Evolutionary conservation across 2,113 vertebrate genomes (phyloP).

Genomic region (Channa maculata): DNA sequence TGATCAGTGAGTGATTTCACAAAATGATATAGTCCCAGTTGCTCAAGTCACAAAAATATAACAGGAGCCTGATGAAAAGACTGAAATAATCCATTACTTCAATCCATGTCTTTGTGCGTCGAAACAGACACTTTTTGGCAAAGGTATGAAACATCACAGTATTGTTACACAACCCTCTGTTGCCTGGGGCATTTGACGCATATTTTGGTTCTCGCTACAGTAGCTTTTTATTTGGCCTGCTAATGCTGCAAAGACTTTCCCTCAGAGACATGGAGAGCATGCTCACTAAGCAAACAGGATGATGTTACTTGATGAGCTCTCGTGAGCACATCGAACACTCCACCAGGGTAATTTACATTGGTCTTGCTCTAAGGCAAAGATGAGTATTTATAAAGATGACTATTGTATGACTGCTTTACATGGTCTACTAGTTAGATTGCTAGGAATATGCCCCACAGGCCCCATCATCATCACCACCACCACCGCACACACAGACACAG

Average conservation of each 20-base stretch:
- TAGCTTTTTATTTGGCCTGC: slow-evolving; percentile 48
- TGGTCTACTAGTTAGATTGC: slow-evolving; percentile 41
- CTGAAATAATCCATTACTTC: neutral
- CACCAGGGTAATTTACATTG: slow-evolving; percentile 69
- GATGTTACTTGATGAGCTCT: slow-evolving; percentile 71
- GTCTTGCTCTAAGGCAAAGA: slow-evolving; percentile 61
- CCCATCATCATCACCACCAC: slow-evolving; percentile 11
- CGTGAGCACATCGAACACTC: slow-evolving; percentile 59
- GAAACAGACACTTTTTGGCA: neutral
- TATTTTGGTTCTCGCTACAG: slow-evolving; percentile 41
- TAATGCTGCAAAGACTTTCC: slow-evolving; percentile 48
- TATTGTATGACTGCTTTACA: slow-evolving; percentile 37
- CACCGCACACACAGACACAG: neutral
- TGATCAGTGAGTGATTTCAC: slow-evolving; percentile 31
- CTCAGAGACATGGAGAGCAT: slow-evolving; percentile 47
- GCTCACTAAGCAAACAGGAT: slow-evolving; percentile 62
- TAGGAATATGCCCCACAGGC: slow-evolving; percentile 29
- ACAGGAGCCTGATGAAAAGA: slow-evolving; percentile 21
- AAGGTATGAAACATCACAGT: slow-evolving; percentile 33
- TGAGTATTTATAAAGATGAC: slow-evolving; percentile 67
- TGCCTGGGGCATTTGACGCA: slow-evolving; percentile 24
- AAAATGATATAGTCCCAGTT: slow-evolving; percentile 23
- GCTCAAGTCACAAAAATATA: slow-evolving; percentile 15
- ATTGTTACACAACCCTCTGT: slow-evolving; percentile 8
- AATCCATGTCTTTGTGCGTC: slow-evolving; percentile 2